Base-by-base conservation (phyloP, 2,113 vertebrate species). In the Chunga burmeisteri region DNA sequence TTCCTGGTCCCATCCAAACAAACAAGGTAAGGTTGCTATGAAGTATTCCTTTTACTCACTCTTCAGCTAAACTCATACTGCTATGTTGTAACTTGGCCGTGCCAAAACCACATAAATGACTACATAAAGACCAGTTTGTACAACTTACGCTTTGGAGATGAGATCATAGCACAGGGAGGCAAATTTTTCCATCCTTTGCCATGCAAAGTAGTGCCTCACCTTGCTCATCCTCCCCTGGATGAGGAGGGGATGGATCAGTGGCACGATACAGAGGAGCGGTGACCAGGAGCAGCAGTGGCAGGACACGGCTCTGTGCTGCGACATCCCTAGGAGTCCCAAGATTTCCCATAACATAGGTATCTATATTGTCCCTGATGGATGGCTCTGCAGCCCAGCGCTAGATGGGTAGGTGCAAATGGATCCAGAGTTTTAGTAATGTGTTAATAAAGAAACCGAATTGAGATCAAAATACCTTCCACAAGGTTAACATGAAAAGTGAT, bases 361-460 rank as follows among this genome's bases (percentile, higher is more conserved):
- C 27, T 14, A 12, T 27, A 40, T 62, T 49, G 30, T n/a, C 56
- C 61, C 30, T 85, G 70, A 72, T 46, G 53, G 36, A 82, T 52
- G 61, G 40, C 23, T 79, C 73, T 42, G 83, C 22, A 67, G 42
- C 11, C 44, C 65, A 34, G 9, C 22, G 36, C 59, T 77, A 68
- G 59, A 84, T 56, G 70, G 34, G 17, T 55, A 74, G 81, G 36
- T 74, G 29, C 59, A 94, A 92, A 92, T 86, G 44, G 36, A 70
- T 50, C 50, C 20, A 44, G n/a, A 80, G 53, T 55, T 88, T 78
- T 86, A 86, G 53, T 74, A 67, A 83, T 10, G 58, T 61, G 62
- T 62, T 86, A 86, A 90, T 94, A 92, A 94, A 96, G 96, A 94
- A 92, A 40, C 7, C 3, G 63, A 73, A 40, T 92, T 80, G 94